These are phyloP conservation scores for Thera obeliscata DNA, from an alignment of 2,888 invertebrate genomes.

Conservation along the genomic window DNA sequence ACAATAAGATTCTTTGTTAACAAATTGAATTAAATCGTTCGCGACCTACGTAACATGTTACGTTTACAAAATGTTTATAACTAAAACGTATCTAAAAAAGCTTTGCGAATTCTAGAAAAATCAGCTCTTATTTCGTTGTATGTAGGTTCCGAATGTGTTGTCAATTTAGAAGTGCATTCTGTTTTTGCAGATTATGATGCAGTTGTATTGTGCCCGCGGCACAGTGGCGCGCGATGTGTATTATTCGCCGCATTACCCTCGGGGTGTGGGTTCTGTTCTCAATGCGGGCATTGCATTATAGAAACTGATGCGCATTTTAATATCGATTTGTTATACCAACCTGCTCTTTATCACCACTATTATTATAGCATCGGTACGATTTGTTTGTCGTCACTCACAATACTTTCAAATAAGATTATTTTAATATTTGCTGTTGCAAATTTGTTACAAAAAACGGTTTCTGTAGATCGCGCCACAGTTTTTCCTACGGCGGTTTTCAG, in stretches of 20 bases:
- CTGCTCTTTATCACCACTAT: not conserved
- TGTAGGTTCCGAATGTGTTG: constrained; percentile 34
- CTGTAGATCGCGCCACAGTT: no score
- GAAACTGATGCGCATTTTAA: constrained; percentile 77
- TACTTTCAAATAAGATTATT: no score
- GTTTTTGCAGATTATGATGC: constrained; percentile 79
- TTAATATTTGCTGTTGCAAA: not conserved
- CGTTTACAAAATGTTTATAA: constrained; percentile 52
- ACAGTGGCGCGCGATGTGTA: constrained; percentile 75
- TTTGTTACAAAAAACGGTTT: not conserved
- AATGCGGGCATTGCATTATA: constrained; percentile 61
- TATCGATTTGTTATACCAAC: constrained; percentile 30
- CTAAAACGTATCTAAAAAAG: constrained; percentile 46
- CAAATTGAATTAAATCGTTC: constrained; percentile 77
- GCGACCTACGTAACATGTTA: constrained; percentile 52
- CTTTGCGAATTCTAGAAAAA: not conserved
- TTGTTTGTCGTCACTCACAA: no score
- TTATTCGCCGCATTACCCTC: constrained; percentile 77
- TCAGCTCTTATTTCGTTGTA: constrained; percentile 7
- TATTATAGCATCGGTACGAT: no score
- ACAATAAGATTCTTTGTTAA: constrained; percentile 68
- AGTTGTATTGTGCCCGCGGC: constrained; percentile 58
- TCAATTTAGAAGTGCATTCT: constrained; percentile 44
- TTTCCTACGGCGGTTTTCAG: no score
- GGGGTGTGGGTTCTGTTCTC: constrained; percentile 62